Evolutionary conservation across 2,113 vertebrate species (phyloP).

Genomic region (Sminthopsis crassicaudata): DNA sequence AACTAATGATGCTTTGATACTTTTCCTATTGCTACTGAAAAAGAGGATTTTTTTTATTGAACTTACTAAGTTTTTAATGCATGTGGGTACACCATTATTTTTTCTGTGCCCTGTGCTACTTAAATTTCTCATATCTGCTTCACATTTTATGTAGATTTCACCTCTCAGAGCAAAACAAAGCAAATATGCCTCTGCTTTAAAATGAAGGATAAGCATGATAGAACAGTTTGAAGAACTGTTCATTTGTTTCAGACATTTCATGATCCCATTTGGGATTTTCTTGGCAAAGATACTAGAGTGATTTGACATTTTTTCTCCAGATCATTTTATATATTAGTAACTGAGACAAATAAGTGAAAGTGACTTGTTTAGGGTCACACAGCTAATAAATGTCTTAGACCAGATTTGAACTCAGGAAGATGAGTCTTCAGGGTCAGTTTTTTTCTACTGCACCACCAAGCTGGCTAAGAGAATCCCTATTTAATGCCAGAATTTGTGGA

Average conservation of each 20-base stretch:
- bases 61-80: neutral
- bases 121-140: neutral
- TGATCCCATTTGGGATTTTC: neutral
- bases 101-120: neutral
- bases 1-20: neutral
- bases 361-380: neutral
- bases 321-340: neutral
- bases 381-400: neutral
- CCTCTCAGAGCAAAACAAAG: neutral
- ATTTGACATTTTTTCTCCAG: neutral
- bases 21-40: neutral
- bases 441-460: neutral
- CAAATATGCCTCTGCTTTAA: neutral
- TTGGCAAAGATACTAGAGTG: neutral
- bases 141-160: neutral
- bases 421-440: neutral
- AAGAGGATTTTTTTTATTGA: neutral
- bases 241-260: neutral
- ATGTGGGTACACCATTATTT: neutral
- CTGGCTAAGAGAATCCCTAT: neutral
- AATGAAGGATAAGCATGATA: neutral
- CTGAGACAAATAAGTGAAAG: neutral
- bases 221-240: neutral
- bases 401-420: neutral
- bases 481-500: constrained; percentile 1